Conservation (phyloP, 2,888 invertebrate species). For the Zygogramma bicolorata region DNA sequence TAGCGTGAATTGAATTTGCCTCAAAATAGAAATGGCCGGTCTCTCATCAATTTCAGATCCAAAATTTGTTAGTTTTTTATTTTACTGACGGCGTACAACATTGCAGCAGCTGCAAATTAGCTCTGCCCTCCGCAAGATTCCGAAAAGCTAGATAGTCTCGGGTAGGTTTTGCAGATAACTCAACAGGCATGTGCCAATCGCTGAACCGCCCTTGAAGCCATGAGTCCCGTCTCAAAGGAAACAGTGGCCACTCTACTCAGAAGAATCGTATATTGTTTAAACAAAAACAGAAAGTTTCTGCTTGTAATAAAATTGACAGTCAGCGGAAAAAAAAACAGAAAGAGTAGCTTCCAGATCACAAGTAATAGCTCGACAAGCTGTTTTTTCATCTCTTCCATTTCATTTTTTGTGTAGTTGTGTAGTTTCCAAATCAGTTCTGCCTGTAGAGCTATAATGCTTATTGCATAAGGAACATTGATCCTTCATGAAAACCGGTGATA, state of each 20-base stretch:
- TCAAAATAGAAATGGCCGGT: slow-evolving; percentile 42
- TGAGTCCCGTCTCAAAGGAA: slow-evolving; percentile 41
- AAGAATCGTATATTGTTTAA: background rate
- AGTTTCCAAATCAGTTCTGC: background rate
- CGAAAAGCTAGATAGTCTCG: too few species aligned
- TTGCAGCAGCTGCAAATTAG: too few species aligned
- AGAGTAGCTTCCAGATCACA: background rate
- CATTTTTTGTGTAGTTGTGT: background rate
- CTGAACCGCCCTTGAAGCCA: slow-evolving; percentile 41
- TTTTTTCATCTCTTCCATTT: background rate
- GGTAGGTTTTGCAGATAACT: too few species aligned
- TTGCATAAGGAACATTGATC: too few species aligned
- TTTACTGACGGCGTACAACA: too few species aligned
- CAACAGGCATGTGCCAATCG: too few species aligned
- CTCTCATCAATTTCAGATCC: slow-evolving; percentile 51
- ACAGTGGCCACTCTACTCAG: slow-evolving; percentile 7
- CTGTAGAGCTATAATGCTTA: too few species aligned
- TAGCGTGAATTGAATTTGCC: slow-evolving; percentile 34
- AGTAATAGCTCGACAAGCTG: background rate
- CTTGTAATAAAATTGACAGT: background rate
- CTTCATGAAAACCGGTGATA: background rate
- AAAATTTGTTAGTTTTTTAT: too few species aligned
- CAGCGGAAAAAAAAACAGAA: background rate
- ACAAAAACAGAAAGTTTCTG: background rate
- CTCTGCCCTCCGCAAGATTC: too few species aligned